Evolutionary conservation across 2,888 invertebrate genomes (phyloP).

Genomic region (Argyresthia goedartella): DNA sequence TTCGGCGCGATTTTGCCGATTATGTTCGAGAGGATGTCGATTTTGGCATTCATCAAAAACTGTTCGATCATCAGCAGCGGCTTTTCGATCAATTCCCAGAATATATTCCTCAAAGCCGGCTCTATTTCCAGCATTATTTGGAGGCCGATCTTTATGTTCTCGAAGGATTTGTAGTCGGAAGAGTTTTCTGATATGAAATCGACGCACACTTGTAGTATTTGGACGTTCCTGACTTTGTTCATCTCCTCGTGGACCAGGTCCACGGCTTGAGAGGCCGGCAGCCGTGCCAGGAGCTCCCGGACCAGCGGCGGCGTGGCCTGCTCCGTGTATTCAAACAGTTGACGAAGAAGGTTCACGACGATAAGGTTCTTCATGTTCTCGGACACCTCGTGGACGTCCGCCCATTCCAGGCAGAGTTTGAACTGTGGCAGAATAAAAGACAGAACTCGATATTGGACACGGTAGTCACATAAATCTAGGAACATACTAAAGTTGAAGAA

Average conservation of each 20-base stretch:
- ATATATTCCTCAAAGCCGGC: slow-evolving; percentile 63
- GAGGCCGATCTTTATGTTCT: slow-evolving; percentile 76
- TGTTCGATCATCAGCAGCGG: slow-evolving; percentile 88
- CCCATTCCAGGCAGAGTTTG: slow-evolving; percentile 78
- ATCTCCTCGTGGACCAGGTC: slow-evolving; percentile 75
- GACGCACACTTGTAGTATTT: slow-evolving; percentile 74
- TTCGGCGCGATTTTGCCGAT: slow-evolving; percentile 69
- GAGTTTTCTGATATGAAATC: slow-evolving; percentile 71
- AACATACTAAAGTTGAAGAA: no score
- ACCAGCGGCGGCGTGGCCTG: slow-evolving; percentile 52
- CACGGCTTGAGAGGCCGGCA: slow-evolving; percentile 71
- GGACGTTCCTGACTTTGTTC: slow-evolving; percentile 72
- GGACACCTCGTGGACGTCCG: slow-evolving; percentile 73
- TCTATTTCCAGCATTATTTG: slow-evolving; percentile 76
- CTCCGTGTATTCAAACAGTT: slow-evolving; percentile 66
- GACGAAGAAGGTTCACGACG: slow-evolving; percentile 64
- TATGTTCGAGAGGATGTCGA: slow-evolving; percentile 75
- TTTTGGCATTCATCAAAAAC: slow-evolving; percentile 86
- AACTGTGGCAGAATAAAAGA: slow-evolving; percentile 38
- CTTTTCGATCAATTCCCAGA: slow-evolving; percentile 75
- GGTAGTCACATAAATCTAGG: no score
- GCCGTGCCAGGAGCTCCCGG: slow-evolving; percentile 68
- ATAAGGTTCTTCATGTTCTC: slow-evolving; percentile 68
- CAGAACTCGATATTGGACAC: neutral
- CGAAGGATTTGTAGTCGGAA: slow-evolving; percentile 61